Conservation (phyloP, 2,888 invertebrate species). For the Epistrophe grossulariae region DNA sequence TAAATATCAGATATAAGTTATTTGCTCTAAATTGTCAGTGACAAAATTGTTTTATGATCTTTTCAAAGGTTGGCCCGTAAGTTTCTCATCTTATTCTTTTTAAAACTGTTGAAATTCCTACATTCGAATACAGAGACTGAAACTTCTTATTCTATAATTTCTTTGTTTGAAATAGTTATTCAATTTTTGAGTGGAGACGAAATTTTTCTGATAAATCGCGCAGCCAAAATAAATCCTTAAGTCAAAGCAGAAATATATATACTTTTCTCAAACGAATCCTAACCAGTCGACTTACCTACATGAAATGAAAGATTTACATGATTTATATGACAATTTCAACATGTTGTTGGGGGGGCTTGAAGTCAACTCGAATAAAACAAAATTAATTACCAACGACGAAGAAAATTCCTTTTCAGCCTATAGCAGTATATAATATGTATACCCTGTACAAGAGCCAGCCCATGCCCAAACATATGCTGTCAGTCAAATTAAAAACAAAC, state of each 20-base stretch:
- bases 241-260: not conserved
- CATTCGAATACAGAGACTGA: no score
- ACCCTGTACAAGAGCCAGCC: not conserved
- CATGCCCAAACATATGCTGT: slow-evolving; percentile 20
- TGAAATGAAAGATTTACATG: not conserved
- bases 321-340: slow-evolving; percentile 34
- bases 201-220: no score
- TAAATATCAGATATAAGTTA: no score
- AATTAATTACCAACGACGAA: slow-evolving; percentile 30
- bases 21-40: no score
- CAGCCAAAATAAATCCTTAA: no score
- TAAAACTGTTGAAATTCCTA: no score
- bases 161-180: no score
- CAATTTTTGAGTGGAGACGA: no score
- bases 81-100: no score
- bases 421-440: not conserved
- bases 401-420: slow-evolving; percentile 28
- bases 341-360: slow-evolving; percentile 1
- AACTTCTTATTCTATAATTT: no score
- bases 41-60: no score
- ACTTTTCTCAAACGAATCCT: not conserved
- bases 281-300: not conserved
- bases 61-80: no score
- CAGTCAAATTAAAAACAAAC: slow-evolving; percentile 18
- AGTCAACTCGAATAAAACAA: slow-evolving; percentile 23